Conservation (phyloP, 2,797 vertebrate species). For the Jordanella pulchra region DNA sequence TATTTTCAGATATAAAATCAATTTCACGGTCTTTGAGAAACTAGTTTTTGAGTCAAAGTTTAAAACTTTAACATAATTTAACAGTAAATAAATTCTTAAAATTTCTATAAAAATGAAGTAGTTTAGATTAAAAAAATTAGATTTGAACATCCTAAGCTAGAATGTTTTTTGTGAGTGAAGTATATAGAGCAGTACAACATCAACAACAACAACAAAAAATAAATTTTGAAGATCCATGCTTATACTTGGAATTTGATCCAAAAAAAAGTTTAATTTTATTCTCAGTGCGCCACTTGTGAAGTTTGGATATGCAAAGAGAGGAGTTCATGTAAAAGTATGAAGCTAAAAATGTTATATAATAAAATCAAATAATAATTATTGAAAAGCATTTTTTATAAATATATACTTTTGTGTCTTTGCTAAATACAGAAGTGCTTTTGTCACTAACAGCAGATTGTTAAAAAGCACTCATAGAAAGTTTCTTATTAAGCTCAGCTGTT, state of each 20-base stretch:
- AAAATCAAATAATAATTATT: no score
- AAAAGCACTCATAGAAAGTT: not conserved
- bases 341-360: not conserved
- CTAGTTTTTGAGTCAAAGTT: not conserved
- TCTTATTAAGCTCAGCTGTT: conserved; percentile 1
- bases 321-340: not conserved
- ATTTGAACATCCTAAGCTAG: conserved; percentile 33
- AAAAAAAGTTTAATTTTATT: conserved; percentile 18
- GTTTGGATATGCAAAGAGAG: not conserved
- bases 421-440: not conserved
- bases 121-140: conserved; percentile 11
- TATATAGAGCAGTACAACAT: conserved; percentile 1
- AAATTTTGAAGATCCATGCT: conserved; percentile 32
- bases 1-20: not conserved
- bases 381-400: not conserved
- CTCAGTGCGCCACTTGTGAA: conserved; percentile 24
- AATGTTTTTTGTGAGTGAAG: conserved; percentile 19
- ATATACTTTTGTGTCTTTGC: not conserved
- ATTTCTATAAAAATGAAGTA: conserved; percentile 13
- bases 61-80: no score
- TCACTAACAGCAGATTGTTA: not conserved
- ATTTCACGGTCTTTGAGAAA: not conserved
- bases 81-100: not conserved
- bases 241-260: conserved; percentile 37
- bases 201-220: conserved; percentile 41